These are phyloP conservation scores for Embidobia sp. DNA, from an alignment of 2,888 invertebrate genomes.

Conservation along the genomic window DNA sequence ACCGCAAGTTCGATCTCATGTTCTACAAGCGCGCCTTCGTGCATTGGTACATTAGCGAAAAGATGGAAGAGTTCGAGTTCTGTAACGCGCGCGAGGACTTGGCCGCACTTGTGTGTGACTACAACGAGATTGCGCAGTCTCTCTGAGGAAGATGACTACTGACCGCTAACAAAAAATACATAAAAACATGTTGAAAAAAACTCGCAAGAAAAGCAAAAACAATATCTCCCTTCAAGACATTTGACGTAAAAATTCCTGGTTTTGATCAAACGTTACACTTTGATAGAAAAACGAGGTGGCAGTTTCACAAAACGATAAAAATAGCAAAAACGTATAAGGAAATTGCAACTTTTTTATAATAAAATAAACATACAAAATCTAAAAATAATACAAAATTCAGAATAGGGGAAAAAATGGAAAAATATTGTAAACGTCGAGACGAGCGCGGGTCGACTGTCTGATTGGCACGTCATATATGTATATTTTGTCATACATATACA, in stretches of 20 bases:
- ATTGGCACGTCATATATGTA: slow-evolving; percentile 38
- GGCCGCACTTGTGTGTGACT: slow-evolving; percentile 90
- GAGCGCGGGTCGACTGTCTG: slow-evolving; percentile 10
- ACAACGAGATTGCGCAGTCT: slow-evolving; percentile 87
- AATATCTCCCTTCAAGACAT: slow-evolving; percentile 35
- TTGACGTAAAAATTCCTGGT: slow-evolving; percentile 51
- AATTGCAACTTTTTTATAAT: not conserved
- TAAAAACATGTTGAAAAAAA: not conserved
- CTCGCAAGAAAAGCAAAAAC: not conserved
- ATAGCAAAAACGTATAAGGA: no score
- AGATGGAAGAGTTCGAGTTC: slow-evolving; percentile 94
- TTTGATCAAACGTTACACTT: slow-evolving; percentile 50
- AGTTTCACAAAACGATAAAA: slow-evolving; percentile 35
- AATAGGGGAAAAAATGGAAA: not conserved
- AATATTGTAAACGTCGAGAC: no score
- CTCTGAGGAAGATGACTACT: no score
- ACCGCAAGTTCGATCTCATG: slow-evolving; percentile 98
- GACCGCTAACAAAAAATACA: slow-evolving; percentile 8
- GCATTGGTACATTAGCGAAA: slow-evolving; percentile 96
- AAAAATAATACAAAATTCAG: not conserved
- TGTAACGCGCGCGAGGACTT: slow-evolving; percentile 94
- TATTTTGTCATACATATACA: no score
- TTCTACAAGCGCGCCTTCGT: slow-evolving; percentile 98
- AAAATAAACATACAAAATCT: no score
- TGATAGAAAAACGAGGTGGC: slow-evolving; percentile 59